Evolutionary conservation across 2,888 invertebrate species (phyloP).

Genomic region (Cheilosia impressa): DNA sequence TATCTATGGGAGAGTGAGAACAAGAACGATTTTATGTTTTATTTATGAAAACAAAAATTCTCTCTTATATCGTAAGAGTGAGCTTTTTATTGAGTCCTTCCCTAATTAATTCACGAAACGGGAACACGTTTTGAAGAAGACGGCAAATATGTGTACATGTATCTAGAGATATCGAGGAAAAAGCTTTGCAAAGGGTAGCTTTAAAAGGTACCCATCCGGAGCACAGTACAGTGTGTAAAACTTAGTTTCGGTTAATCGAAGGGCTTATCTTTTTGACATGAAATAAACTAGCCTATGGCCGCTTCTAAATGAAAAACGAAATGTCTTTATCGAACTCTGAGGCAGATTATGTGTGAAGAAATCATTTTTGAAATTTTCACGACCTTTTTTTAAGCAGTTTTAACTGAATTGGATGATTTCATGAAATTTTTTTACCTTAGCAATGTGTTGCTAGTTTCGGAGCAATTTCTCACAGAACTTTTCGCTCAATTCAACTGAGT

Average conservation of each 20-base stretch:
- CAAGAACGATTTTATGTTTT: background rate
- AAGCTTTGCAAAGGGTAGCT: background rate
- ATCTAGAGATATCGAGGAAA: background rate
- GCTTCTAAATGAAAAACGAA: too few relatives aligned
- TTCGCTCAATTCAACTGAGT: too few relatives aligned
- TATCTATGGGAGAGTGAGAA: background rate
- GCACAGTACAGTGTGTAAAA: background rate
- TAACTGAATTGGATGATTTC: too few relatives aligned
- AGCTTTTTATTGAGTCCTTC: slow-evolving; percentile 30
- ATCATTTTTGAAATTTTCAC: too few relatives aligned
- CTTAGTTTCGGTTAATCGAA: background rate
- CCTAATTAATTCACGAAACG: background rate
- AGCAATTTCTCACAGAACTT: too few relatives aligned
- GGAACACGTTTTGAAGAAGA: background rate
- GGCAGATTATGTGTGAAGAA: too few relatives aligned
- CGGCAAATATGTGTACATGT: background rate
- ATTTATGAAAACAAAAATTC: background rate
- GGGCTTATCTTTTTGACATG: background rate
- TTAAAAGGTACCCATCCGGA: background rate
- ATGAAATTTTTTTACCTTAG: too few relatives aligned
- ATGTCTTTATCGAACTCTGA: too few relatives aligned
- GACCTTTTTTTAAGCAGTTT: too few relatives aligned
- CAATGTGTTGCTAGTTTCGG: too few relatives aligned
- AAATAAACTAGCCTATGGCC: too few relatives aligned
- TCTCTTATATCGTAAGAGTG: slow-evolving; percentile 57